phyloP scores from a whole-genome alignment of 2,888 invertebrate genomes.

The Phengaris arion region DNA sequence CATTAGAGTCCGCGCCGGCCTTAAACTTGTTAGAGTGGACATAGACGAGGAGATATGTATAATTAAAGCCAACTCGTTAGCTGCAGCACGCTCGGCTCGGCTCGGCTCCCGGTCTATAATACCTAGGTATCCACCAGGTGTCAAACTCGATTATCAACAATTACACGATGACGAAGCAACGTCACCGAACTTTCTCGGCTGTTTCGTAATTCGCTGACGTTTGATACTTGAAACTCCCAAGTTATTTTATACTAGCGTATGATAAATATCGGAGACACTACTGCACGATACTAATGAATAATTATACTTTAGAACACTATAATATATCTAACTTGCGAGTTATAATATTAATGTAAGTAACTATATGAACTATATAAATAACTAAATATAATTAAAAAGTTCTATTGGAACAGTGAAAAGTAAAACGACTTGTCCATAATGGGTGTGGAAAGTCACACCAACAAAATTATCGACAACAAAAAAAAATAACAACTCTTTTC shows the following conservation, averaged over 20 bases:
- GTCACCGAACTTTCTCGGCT: slow-evolving; percentile 65
- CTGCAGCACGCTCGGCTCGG: slow-evolving; percentile 37
- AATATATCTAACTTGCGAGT: no score
- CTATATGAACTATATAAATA: not conserved
- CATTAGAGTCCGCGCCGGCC: not conserved
- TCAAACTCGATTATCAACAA: slow-evolving; percentile 73
- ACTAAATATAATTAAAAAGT: not conserved
- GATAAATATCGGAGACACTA: not conserved
- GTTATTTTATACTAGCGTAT: not conserved
- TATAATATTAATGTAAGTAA: not conserved
- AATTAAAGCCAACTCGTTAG: slow-evolving; percentile 31
- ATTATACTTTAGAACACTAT: no score
- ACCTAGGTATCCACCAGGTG: slow-evolving; percentile 48
- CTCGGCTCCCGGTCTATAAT: slow-evolving; percentile 43
- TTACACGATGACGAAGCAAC: slow-evolving; percentile 63
- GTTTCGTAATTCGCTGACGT: slow-evolving; percentile 66
- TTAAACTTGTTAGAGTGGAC: slow-evolving; percentile 27
- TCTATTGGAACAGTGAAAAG: not conserved
- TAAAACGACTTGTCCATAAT: not conserved
- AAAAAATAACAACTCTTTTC: slow-evolving; percentile 20
- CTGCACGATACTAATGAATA: not conserved
- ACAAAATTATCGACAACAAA: not conserved
- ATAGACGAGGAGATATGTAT: slow-evolving; percentile 31
- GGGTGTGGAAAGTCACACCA: not conserved
- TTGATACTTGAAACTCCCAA: not conserved